Conservation (phyloP, 2,888 invertebrate species). For the Diabrotica balteata region DNA sequence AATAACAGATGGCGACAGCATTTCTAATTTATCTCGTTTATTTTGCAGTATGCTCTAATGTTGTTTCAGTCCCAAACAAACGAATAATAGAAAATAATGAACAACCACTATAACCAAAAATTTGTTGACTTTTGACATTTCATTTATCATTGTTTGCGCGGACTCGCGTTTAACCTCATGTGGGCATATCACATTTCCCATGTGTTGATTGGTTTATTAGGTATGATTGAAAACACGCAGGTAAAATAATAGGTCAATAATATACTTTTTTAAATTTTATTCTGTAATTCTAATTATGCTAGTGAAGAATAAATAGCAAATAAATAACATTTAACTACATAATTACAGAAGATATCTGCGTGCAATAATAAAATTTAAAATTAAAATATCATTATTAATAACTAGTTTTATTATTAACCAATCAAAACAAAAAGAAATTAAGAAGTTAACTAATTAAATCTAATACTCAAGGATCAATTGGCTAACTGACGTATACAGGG, state of each 20-base stretch:
- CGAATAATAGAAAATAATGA: slow-evolving; percentile 25
- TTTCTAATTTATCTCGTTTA: slow-evolving; percentile 21
- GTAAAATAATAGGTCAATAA: background rate
- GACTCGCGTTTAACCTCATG: slow-evolving; percentile 13
- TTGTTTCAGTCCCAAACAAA: slow-evolving; percentile 15
- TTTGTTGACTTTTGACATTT: slow-evolving; percentile 25
- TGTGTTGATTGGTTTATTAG: background rate
- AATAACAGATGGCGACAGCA: background rate
- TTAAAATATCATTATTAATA: no score
- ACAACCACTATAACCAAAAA: slow-evolving; percentile 24
- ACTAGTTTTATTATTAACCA: no score
- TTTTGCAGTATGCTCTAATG: slow-evolving; percentile 7
- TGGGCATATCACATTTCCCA: background rate
- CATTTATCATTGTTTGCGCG: slow-evolving; percentile 27
- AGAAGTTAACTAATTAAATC: no score
- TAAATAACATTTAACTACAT: no score
- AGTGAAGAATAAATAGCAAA: no score
- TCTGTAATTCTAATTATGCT: no score
- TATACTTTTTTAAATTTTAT: no score
- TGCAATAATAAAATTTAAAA: no score
- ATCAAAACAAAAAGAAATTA: no score
- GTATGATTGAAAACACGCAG: background rate
- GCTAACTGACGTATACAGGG: no score
- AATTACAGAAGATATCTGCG: no score
- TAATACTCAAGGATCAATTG: no score